phyloP scores from a whole-genome alignment of 1,140 invertebrate species.

The Vanessa atalanta region DNA sequence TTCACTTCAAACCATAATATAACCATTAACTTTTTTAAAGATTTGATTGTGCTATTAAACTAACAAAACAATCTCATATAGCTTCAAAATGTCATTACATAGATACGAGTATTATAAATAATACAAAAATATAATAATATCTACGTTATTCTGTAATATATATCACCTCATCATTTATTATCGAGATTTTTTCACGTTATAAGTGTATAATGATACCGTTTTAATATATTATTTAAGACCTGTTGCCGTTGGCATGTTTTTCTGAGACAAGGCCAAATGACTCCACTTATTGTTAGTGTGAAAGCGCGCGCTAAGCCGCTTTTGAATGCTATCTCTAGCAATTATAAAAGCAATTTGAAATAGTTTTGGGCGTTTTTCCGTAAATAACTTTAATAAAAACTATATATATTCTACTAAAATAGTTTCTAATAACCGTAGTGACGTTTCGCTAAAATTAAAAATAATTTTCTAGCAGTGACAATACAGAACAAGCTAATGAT shows the following conservation, averaged over 20 bases:
- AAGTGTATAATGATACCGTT: not conserved
- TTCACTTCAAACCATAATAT: too few relatives aligned
- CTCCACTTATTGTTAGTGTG: conserved; percentile 18
- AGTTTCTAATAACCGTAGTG: not conserved
- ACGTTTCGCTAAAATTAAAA: too few relatives aligned
- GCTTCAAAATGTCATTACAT: too few relatives aligned
- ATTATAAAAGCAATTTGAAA: conserved; percentile 25
- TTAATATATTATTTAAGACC: conserved; percentile 27
- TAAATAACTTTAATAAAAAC: not conserved
- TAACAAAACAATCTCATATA: too few relatives aligned
- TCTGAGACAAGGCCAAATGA: conserved; percentile 33
- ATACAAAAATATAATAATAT: too few relatives aligned
- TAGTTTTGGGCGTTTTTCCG: conserved; percentile 3
- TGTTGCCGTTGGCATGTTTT: conserved; percentile 35
- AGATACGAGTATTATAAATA: too few relatives aligned
- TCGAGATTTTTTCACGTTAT: not conserved
- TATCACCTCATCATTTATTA: too few relatives aligned
- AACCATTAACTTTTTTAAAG: too few relatives aligned
- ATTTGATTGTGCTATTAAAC: too few relatives aligned
- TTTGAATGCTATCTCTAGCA: conserved; percentile 24
- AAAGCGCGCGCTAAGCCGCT: conserved; percentile 22
- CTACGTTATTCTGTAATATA: too few relatives aligned
- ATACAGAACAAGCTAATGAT: too few relatives aligned
- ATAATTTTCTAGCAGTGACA: too few relatives aligned
- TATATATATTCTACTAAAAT: not conserved